Conservation (phyloP, 2,797 vertebrate genomes). For the Adelosebastes latens region DNA sequence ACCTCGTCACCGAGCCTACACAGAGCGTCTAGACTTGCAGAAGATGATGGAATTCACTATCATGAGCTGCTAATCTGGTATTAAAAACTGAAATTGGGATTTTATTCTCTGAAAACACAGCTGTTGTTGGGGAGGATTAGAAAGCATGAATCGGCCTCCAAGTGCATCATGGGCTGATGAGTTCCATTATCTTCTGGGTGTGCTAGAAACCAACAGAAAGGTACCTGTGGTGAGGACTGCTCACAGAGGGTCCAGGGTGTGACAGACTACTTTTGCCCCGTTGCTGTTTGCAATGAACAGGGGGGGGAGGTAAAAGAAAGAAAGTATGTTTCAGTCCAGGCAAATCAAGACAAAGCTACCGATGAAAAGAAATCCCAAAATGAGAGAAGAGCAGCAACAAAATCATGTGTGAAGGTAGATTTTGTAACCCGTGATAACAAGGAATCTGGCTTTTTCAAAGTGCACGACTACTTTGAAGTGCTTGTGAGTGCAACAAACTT, state of each 20-base stretch:
- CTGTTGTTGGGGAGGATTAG: conserved; percentile 15
- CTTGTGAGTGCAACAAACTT: conserved; percentile 16
- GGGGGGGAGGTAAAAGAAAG: conserved; percentile 92
- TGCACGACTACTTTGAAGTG: conserved; percentile 50
- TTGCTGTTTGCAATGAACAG: conserved; percentile 99
- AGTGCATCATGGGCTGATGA: conserved; percentile 77
- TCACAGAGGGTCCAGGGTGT: conserved; percentile 96
- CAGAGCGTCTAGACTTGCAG: conserved; percentile 91
- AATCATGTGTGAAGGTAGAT: conserved; percentile 84
- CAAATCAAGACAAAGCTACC: conserved; percentile 96
- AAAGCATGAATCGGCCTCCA: conserved; percentile 39
- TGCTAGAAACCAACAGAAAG: conserved; percentile 98
- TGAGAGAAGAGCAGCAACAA: conserved; percentile 89
- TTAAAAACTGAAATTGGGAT: conserved; percentile 1
- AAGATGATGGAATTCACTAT: conserved; percentile 94
- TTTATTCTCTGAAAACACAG: neutral
- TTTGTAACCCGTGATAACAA: conserved; percentile 74
- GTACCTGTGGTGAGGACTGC: conserved; percentile 97
- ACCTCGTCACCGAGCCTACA: conserved; percentile 85
- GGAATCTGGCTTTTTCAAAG: conserved; percentile 90
- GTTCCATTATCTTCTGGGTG: conserved; percentile 95
- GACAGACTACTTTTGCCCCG: conserved; percentile 97
- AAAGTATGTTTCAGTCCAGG: conserved; percentile 98
- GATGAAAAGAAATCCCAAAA: conserved; percentile 87
- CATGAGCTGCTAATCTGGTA: conserved; percentile 69